Percentiles rank a stretch among this genome's conserved stretches.
Conservation (phyloP, 2,113 vertebrate species). For the Pachypanchax playfairii region DNA sequence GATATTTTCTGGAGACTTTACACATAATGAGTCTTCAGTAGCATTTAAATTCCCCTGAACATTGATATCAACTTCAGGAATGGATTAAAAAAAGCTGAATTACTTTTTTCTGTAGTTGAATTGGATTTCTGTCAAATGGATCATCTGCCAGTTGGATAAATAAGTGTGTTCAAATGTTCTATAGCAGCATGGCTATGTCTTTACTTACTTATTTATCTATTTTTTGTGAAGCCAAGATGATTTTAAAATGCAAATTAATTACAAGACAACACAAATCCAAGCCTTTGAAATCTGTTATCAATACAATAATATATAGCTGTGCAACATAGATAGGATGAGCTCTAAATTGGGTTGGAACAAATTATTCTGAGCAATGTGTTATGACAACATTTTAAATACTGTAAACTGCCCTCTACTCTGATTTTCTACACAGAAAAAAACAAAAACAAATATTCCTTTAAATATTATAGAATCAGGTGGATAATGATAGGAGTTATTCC, state of each 20-base stretch:
- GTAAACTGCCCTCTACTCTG: slow-evolving; percentile 7
- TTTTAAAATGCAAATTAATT: slow-evolving; percentile 24
- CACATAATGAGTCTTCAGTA: slow-evolving; percentile 2
- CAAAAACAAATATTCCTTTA: neutral
- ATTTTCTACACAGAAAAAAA: slow-evolving; percentile 4
- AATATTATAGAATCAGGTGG: neutral
- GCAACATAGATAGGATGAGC: neutral
- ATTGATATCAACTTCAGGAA: neutral
- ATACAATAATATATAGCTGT: neutral
- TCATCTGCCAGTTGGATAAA: slow-evolving; percentile 26
- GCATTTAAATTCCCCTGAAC: neutral
- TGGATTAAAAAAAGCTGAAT: neutral
- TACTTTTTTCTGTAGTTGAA: slow-evolving; percentile 16
- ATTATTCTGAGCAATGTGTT: neutral
- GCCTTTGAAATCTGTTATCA: neutral
- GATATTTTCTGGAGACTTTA: slow-evolving; percentile 4
- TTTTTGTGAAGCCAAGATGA: slow-evolving; percentile 26
- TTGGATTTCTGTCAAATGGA: slow-evolving; percentile 13
- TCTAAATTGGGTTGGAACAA: neutral
- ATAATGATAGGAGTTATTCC: neutral
- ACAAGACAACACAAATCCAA: neutral
- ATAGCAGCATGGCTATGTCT: slow-evolving; percentile 1
- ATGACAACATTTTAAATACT: neutral
- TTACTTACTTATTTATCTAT: too few relatives aligned
- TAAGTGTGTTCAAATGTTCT: slow-evolving; percentile 27